A percentile compares a stretch with the other conserved stretches of the same genome.
Evolutionary conservation across 2,888 invertebrate species (phyloP).

Genomic region (Laothoe populi): DNA sequence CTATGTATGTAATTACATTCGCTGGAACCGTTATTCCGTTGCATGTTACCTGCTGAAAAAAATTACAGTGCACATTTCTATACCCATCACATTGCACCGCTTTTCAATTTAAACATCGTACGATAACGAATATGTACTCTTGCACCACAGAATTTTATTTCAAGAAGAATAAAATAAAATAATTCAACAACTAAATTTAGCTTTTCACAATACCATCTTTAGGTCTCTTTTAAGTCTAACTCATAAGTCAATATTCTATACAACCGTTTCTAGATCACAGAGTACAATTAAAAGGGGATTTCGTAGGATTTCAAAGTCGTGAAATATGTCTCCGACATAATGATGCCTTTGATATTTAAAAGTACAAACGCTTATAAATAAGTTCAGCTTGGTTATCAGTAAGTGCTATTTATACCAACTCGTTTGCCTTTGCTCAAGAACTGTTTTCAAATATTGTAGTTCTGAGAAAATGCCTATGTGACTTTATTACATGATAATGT

Average conservation of each 20-base stretch:
- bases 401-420: not conserved
- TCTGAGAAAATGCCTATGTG: not conserved
- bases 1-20: no score
- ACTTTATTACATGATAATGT: no score
- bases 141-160: not conserved
- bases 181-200: not conserved
- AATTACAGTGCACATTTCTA: no score
- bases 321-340: not conserved
- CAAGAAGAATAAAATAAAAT: not conserved
- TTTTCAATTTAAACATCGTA: not conserved
- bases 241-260: not conserved
- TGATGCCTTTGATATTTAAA: constrained; percentile 3
- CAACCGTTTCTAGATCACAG: not conserved
- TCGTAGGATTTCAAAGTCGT: constrained; percentile 3
- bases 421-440: not conserved
- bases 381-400: not conserved
- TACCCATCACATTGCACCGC: no score
- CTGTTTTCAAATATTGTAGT: not conserved
- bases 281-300: not conserved
- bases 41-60: no score
- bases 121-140: not conserved
- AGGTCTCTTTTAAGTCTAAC: no score
- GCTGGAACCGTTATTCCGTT: no score
- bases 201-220: not conserved
- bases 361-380: not conserved